Evolutionary conservation across 64 coral and sea anemone species (phyloP).

Genomic region (Anthopleura sola): DNA sequence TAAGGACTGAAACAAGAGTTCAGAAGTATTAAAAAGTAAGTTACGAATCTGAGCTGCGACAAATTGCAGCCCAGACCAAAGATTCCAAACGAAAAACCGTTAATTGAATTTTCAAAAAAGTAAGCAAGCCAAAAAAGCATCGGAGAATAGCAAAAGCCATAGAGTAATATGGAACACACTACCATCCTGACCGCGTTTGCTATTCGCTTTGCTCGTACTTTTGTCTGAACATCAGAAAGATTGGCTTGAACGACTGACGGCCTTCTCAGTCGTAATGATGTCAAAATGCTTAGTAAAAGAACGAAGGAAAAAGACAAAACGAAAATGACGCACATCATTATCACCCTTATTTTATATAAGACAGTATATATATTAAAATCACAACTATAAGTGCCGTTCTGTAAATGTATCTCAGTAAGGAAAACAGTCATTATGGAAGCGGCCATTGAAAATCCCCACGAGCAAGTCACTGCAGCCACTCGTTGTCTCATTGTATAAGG

Average conservation of each 20-base stretch:
- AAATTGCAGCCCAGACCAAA: not conserved
- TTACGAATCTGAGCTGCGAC: no score
- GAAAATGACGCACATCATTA: not conserved
- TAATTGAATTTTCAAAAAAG: not conserved
- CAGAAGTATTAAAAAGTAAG: no score
- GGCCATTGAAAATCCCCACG: not conserved
- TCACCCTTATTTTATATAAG: not conserved
- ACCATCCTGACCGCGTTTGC: not conserved
- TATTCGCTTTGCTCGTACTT: not conserved
- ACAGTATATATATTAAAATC: not conserved
- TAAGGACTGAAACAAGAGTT: not conserved
- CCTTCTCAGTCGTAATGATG: not conserved
- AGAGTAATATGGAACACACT: not conserved
- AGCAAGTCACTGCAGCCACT: not conserved
- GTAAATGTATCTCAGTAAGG: not conserved
- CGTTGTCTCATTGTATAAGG: not conserved
- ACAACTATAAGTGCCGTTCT: not conserved
- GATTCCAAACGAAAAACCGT: not conserved
- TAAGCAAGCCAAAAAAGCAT: not conserved
- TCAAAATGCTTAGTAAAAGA: not conserved
- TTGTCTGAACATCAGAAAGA: not conserved
- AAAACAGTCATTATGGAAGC: not conserved
- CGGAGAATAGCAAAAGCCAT: not conserved
- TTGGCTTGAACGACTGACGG: not conserved
- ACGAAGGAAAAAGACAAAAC: not conserved